Evolutionary conservation across 2,797 vertebrate genomes (phyloP).

Genomic region (Centroberyx gerrardi): DNA sequence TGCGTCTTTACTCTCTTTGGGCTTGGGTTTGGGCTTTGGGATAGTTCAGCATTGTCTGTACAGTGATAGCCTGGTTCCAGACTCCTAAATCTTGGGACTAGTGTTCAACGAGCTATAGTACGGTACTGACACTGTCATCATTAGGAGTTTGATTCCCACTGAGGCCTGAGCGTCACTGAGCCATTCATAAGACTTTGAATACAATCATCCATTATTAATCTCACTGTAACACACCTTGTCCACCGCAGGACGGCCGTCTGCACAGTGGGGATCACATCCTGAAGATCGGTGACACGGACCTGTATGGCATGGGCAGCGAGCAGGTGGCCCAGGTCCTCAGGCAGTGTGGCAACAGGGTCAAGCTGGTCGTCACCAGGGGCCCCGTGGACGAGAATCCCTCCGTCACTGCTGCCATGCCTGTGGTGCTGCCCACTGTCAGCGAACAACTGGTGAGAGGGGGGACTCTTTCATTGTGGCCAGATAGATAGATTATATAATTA

Average conservation of each 20-base stretch:
- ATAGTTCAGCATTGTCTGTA: not conserved
- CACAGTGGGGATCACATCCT: constrained; percentile 97
- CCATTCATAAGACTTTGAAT: too few species aligned
- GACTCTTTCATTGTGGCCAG: not conserved
- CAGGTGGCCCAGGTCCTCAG: constrained; percentile 97
- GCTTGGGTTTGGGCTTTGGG: not conserved
- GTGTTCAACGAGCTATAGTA: not conserved
- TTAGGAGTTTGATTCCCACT: constrained; percentile 17
- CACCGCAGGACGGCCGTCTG: constrained; percentile 90
- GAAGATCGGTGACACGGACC: constrained; percentile 95
- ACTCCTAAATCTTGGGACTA: not conserved
- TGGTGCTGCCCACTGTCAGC: constrained; percentile 76
- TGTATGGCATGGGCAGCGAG: constrained; percentile 95
- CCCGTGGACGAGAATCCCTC: constrained; percentile 85
- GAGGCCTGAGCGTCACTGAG: not conserved
- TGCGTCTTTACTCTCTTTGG: constrained; percentile 2
- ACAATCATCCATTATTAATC: not conserved
- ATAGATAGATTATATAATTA: too few species aligned
- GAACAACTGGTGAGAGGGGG: constrained; percentile 88
- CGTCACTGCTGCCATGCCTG: constrained; percentile 72
- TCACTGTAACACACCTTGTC: constrained; percentile 11
- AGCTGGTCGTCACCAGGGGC: constrained; percentile 93
- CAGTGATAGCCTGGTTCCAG: too few species aligned
- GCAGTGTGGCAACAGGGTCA: constrained; percentile 95
- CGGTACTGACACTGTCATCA: constrained; percentile 1